A percentile compares a stretch with the other conserved stretches of the same genome.
Conservation (phyloP, 2,888 invertebrate genomes). For the Leuctra nigra region DNA sequence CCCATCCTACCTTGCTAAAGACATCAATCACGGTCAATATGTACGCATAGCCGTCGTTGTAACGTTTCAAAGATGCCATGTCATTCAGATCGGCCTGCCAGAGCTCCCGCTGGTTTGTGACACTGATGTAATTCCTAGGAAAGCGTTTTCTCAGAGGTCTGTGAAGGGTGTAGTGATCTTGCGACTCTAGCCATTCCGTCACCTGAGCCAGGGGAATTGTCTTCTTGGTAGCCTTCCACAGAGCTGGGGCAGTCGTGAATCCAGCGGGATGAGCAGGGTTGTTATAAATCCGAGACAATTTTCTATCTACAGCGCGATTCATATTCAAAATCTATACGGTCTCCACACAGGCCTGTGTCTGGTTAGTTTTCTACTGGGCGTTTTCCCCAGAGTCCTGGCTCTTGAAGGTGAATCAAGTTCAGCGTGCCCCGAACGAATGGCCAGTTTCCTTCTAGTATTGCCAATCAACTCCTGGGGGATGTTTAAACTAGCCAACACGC, state of each 20-base stretch:
- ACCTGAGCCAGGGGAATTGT: background rate
- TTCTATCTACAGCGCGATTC: too few relatives aligned
- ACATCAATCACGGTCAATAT: background rate
- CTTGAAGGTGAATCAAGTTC: too few relatives aligned
- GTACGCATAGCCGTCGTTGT: conserved; percentile 5
- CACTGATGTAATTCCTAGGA: conserved; percentile 22
- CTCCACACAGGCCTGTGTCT: too few relatives aligned
- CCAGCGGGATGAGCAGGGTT: too few relatives aligned
- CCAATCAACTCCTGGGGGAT: too few relatives aligned
- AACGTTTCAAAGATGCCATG: background rate
- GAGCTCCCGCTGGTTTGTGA: conserved; percentile 27
- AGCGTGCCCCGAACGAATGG: too few relatives aligned
- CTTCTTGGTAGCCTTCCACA: background rate
- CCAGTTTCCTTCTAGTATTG: too few relatives aligned
- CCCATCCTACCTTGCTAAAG: background rate
- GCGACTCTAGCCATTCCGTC: conserved; percentile 23
- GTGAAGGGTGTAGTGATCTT: conserved; percentile 28
- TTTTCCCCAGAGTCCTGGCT: too few relatives aligned
- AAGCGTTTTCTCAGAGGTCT: conserved; percentile 22
- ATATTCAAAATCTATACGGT: too few relatives aligned
- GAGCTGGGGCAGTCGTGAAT: background rate
- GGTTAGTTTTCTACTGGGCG: too few relatives aligned
- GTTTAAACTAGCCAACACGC: too few relatives aligned
- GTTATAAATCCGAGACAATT: too few relatives aligned
- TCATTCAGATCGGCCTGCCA: conserved; percentile 25